These are phyloP conservation scores for Conops quadrifasciatus DNA, from an alignment of 2,888 invertebrate species.

Conservation along the genomic window DNA sequence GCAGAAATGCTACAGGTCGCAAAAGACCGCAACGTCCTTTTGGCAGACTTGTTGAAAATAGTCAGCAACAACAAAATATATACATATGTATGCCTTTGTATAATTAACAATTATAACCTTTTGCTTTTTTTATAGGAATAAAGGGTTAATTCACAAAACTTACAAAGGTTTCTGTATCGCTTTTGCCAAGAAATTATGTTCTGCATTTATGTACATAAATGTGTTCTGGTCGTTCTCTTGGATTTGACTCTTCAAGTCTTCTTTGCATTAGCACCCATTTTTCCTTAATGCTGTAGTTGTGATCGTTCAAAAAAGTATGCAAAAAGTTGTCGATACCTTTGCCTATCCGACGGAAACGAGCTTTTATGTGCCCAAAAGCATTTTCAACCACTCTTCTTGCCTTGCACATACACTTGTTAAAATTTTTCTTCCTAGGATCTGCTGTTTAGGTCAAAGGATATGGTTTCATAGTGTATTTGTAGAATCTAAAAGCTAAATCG, in stretches of 20 bases:
- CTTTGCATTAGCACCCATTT: neutral
- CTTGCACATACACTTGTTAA: neutral
- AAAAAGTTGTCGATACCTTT: slow-evolving; percentile 13
- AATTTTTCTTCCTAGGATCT: neutral
- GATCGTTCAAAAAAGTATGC: neutral
- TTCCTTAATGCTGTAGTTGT: neutral
- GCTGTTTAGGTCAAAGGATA: neutral
- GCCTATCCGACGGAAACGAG: neutral
- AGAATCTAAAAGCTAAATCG: slow-evolving; percentile 4
- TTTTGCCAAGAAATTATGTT: neutral
- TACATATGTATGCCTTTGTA: neutral
- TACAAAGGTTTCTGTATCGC: neutral
- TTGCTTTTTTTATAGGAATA: neutral
- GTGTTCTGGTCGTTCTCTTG: neutral
- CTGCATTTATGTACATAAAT: neutral
- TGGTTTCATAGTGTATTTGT: slow-evolving; percentile 3
- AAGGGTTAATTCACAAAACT: neutral
- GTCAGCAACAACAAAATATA: neutral
- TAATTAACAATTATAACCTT: neutral
- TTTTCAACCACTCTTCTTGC: slow-evolving; percentile 8
- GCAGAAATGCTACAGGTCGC: too few relatives aligned
- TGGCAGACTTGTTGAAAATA: too few relatives aligned
- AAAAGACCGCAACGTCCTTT: too few relatives aligned
- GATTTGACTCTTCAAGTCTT: neutral
- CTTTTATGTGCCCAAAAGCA: neutral